Base-by-base conservation (phyloP, 30 jellyfish, hydroid and myxozoan genomes). In the Cassiopea xamachana region DNA sequence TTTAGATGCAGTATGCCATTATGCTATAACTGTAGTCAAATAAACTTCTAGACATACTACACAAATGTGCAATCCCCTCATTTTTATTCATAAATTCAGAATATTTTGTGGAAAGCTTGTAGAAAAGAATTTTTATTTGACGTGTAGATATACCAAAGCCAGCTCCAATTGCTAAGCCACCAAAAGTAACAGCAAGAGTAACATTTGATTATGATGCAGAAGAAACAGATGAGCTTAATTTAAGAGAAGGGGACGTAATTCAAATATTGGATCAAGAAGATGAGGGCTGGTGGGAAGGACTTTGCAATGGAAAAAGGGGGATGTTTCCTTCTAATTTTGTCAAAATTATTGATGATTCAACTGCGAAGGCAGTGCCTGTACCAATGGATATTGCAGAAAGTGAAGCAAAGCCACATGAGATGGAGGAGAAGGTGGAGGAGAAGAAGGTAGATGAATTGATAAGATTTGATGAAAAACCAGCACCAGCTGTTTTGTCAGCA, bases 201-300 rank as follows among this genome's bases (percentile, higher is more conserved):
- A 77, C 93, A 1, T 96, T 96, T 92, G 94, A 74, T 43, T 96
- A 92, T 78, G 92, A 73, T 44, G 96, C 98, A 19, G 90, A 76
- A 39, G 93, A 92, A 73, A 85, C 77, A 9, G 99, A 96, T 81
- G 99, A 96, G 64, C 87, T 96, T 16, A 89, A 72, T 39, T 90
- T 96, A 79, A 62, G 73, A 19, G 97, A 87, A 19, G 99, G 99
- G 51, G 99, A 96, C 48, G 68, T 89, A 18, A 81, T 96, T 55
- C 95, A 89, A 44, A 79, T 96, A 19, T 13, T 89, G 44, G 79
- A 89, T 1, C 95, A 96, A 68, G 93, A 73, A 59, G 99, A 89
- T 79, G 97, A 81, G 59, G 99, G 99, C 73, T 96, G 99, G 99
- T 96, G 99, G 98, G 95, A 92, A 77, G 99, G 99, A 13, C 83